Evolutionary conservation across 2,888 invertebrate species (phyloP), one percentile per base, ranked within the genome.

Genomic region (Mycalesis mineus): DNA sequence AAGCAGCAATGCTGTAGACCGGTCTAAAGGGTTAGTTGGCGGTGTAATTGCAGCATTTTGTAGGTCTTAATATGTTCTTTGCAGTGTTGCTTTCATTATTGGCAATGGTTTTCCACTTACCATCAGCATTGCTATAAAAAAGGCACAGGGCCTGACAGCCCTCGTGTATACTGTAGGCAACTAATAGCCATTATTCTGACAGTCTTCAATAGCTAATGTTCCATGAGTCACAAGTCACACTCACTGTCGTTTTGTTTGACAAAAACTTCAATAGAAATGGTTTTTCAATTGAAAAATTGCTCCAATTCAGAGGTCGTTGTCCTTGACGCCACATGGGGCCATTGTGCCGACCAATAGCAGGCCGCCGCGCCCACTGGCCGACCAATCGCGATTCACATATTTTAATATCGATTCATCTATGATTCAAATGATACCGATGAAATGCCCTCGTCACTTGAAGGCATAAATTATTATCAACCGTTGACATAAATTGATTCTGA

Each of bases 271-370:
- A 65, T 62, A 60, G 52, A 53, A 64, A 64, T 70, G 67, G 65
- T 64, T 69, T 74, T 70, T 75, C 75, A 80, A 82, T 83, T 79
- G 80, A 81, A 81, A 84, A 82, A 82, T 79, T 79, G 74, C 72
- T 68, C 71, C 78, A 76, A 78, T 82, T 73, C 68, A 77, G 66
- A 80, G 84, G 80, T 81, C 82, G 69, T 75, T 77, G 75, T 67
- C 82, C 82, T 80, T 80, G 75, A 73, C 76, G 76, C 77, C 78
- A 76, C 66, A 70, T 77, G 74, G 78, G 67, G 52, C 64, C 60
- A 63, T 53, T 53, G 54, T 45, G 44, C 14, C 64, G 53, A 56
- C 84, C 81, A 86, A 84, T 82, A 48, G 58, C 29, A 62, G 41
- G 60, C 60, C 65, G 67, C 74, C 80, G 78, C 75, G 77, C 79